Conservation (phyloP, 2,888 invertebrate genomes). For the Microplitis deprimator region DNA sequence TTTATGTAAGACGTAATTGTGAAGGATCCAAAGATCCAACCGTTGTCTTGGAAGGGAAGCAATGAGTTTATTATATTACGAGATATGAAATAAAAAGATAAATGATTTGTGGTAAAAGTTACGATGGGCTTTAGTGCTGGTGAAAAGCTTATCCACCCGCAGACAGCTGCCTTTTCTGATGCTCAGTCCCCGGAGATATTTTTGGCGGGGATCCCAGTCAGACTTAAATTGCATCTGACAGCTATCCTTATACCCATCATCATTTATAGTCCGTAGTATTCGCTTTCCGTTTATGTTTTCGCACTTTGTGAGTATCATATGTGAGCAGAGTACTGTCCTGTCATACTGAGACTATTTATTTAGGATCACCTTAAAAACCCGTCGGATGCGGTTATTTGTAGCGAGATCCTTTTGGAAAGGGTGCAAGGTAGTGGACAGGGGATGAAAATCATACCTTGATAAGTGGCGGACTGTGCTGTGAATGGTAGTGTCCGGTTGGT, state of each 20-base stretch:
- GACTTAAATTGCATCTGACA: conserved; percentile 68
- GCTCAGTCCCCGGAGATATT: conserved; percentile 61
- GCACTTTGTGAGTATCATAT: too few species aligned
- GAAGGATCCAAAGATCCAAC: too few species aligned
- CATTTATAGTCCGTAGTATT: conserved; percentile 52
- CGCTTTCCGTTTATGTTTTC: conserved; percentile 14
- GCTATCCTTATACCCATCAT: conserved; percentile 69
- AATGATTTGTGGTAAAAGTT: conserved; percentile 51
- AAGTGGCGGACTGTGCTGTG: conserved; percentile 64
- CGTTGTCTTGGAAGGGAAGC: too few species aligned
- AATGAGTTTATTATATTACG: too few species aligned
- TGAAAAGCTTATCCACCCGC: conserved; percentile 60
- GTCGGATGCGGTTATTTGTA: too few species aligned
- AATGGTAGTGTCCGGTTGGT: conserved; percentile 65
- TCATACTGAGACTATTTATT: too few species aligned
- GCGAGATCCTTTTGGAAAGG: too few species aligned
- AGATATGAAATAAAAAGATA: not conserved
- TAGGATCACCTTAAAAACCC: too few species aligned
- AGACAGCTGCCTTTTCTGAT: conserved; percentile 60
- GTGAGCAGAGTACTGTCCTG: too few species aligned
- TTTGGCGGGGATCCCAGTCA: conserved; percentile 55
- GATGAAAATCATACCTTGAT: conserved; percentile 60
- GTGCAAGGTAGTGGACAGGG: not conserved
- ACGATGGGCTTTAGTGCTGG: conserved; percentile 59
- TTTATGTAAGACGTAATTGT: not conserved